Evolutionary conservation across 2,888 invertebrate genomes (phyloP), one percentile per base, ranked within the genome.

Genomic region (Omphaloscelis lunosa): DNA sequence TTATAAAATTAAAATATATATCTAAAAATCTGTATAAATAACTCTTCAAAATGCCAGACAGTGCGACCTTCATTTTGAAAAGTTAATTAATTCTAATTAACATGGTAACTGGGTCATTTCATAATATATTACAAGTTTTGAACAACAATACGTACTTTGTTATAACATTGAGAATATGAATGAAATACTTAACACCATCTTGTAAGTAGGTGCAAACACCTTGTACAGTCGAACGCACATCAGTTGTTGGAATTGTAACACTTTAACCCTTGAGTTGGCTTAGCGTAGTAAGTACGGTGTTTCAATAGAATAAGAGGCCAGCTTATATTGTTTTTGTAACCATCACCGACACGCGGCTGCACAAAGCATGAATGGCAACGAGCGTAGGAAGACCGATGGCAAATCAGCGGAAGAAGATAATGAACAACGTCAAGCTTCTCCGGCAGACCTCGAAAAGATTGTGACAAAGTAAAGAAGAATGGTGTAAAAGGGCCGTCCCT

Each of bases 91-190:
- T 73, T 73, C 77, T 82, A 88, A 88, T 88, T 81, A 86, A 70
- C 79, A 82, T 77, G 66, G 75, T 76, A 87, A 88, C 83, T 88
- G 79, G 89, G 89, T 86, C 87, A 85, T 85, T 79, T 88, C 85
- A 82, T 86, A 88, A 87, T 61, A 76, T 62, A 76, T 80, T 79
- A 86, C 76, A 78, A 76, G 79, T 79, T 76, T 76, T 78, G 11
- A 70, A 79, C 61, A 75, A 77, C 83, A 84, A 86, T 86, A 74
- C 58, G 41, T 83, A 34, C 83, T 83, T 67, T 34, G 69, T 85
- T 83, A 83, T 83, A 58, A 72, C 67, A 86, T 61, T 27, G n/a
- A 66, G 65, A 86, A 72, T 53, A 39, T 59, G 34, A 68, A 61
- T 68, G 15, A 34, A n/a, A 67, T 73, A 58, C 48, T 7, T 41